Percentiles rank a stretch among this genome's conserved stretches.
Evolutionary conservation across 2,113 vertebrate species (phyloP).

Genomic region (Gymnocephalus cernua): DNA sequence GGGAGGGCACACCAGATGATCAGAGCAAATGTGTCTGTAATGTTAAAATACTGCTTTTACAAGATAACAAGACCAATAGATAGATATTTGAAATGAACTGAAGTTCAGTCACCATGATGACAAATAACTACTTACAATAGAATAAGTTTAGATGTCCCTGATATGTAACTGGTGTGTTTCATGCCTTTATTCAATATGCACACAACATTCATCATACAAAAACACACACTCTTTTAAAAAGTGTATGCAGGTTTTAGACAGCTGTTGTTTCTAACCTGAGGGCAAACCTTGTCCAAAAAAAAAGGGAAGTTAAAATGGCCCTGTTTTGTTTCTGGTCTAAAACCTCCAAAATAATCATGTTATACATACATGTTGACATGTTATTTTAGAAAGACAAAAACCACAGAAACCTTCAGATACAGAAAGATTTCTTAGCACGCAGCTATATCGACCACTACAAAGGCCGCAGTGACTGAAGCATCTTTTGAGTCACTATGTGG

Average conservation of each 20-base stretch:
- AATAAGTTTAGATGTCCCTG: slow-evolving; percentile 37
- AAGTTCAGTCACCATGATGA: not conserved
- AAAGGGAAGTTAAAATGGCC: slow-evolving; percentile 59
- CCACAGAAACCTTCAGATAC: not conserved
- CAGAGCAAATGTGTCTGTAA: slow-evolving; percentile 37
- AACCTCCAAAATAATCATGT: slow-evolving; percentile 33
- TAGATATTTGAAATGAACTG: not conserved
- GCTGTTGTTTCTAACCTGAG: slow-evolving; percentile 75
- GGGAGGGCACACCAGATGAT: slow-evolving; percentile 46
- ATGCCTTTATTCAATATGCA: slow-evolving; percentile 29
- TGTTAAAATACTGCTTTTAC: slow-evolving; percentile 28
- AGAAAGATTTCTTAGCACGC: slow-evolving; percentile 1
- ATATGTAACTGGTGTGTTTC: slow-evolving; percentile 14
- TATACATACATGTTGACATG: not conserved
- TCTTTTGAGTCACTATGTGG: slow-evolving; percentile 41
- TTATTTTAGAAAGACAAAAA: slow-evolving; percentile 16
- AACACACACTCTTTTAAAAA: slow-evolving; percentile 56
- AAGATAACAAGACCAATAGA: not conserved
- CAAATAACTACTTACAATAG: slow-evolving; percentile 13
- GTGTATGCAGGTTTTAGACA: slow-evolving; percentile 71
- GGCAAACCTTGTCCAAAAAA: slow-evolving; percentile 55
- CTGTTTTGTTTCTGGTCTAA: slow-evolving; percentile 61
- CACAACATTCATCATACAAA: slow-evolving; percentile 37
- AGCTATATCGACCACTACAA: slow-evolving; percentile 32
- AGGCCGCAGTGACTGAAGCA: slow-evolving; percentile 11